Evolutionary conservation across 2,113 vertebrate genomes (phyloP), one percentile per base, ranked within the genome.

Genomic region (Argyrosomus japonicus): DNA sequence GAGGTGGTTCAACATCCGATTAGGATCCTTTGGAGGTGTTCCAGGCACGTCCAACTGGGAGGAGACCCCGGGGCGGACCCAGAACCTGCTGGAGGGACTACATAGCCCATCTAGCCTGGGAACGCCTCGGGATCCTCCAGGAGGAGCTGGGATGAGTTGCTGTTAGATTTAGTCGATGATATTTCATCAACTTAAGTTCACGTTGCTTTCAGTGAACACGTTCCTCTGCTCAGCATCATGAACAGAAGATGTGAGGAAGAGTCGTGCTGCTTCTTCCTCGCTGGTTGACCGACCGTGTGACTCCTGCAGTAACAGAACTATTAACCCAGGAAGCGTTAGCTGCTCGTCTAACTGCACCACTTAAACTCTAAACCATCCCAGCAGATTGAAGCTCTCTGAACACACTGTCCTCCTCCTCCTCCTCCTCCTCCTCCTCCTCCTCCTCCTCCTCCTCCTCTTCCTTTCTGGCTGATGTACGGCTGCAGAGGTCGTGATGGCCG

Each of bases 381-480:
- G 61, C 81, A 71, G 48, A 64, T 13, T 12, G 70, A 69, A 60
- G 23, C 54, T 77, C 47, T 13, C 48, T 18, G 0, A 51, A 29
- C 48, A 17, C 19, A 21, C 68, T 3, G 29, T 81, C 62, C 12
- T 2, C 85, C 25, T 18, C 0, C 57, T 62, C 64, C 45, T 75
- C 32, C 29, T 29, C 85, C 25, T 17, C 0, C 57, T 62, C 64
- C 43, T 75, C 32, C 32, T n/a, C n/a, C n/a, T n/a, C n/a, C n/a
- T n/a, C n/a, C n/a, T n/a, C n/a, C n/a, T n/a, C n/a, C n/a, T n/a
- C n/a, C n/a, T n/a, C n/a, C n/a, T n/a, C n/a, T n/a, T n/a, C n/a
- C n/a, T n/a, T n/a, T n/a, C n/a, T n/a, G n/a, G n/a, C n/a, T 74
- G 88, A 84, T 32, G 29, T 27, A 48, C 25, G 17, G 27, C 45